These are phyloP conservation scores for Scaptomyza graminum DNA, from an alignment of 1,140 invertebrate genomes.

Conservation along the genomic window DNA sequence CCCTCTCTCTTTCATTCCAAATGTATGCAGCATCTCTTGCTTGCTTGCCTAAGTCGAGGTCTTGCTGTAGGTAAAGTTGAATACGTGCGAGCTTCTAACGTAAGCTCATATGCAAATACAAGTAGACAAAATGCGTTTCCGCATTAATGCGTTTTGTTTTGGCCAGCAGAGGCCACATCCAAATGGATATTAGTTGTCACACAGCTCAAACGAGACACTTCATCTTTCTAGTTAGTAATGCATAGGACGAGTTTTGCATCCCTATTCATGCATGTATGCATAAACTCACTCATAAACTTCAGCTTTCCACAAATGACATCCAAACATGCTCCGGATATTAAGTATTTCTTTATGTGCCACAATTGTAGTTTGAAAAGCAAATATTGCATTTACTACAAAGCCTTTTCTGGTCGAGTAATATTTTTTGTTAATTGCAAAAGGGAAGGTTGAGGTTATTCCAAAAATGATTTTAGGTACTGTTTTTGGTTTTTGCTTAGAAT, in stretches of 20 bases:
- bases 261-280: not conserved
- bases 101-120: slow-evolving; percentile 57
- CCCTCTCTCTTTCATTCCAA: not conserved
- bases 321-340: not conserved
- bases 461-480: not conserved
- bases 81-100: slow-evolving; percentile 61
- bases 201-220: slow-evolving; percentile 34
- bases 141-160: slow-evolving; percentile 75
- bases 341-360: not conserved
- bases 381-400: too few species aligned
- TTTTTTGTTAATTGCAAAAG: too few species aligned
- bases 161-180: slow-evolving; percentile 43
- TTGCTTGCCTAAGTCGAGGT: not conserved
- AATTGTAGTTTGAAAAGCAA: too few species aligned
- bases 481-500: too few species aligned
- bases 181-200: slow-evolving; percentile 53
- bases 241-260: slow-evolving; percentile 16
- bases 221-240: slow-evolving; percentile 33
- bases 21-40: too few species aligned
- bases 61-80: slow-evolving; percentile 64
- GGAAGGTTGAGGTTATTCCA: not conserved
- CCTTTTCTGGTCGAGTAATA: not conserved
- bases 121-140: slow-evolving; percentile 72
- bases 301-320: not conserved
- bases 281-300: not conserved